phyloP scores from a whole-genome alignment of 2,113 vertebrate genomes.

The Brachyhypopomus occidentalis region DNA sequence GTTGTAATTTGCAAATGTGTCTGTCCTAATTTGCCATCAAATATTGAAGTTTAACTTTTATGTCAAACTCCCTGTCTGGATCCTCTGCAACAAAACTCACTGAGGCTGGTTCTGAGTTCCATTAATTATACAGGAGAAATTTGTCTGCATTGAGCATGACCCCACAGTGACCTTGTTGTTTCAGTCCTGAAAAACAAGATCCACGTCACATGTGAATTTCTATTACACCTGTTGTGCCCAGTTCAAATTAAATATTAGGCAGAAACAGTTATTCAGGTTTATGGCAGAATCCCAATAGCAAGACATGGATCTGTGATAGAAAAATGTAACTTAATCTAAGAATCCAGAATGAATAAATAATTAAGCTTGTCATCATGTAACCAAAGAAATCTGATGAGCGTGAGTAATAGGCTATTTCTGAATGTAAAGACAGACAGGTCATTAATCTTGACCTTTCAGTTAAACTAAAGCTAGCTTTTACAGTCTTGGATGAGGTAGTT shows the following conservation, averaged over 20 bases:
- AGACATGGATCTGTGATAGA: background rate
- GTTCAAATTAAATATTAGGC: background rate
- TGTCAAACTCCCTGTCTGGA: background rate
- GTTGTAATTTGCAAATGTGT: too few relatives aligned
- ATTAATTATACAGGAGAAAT: slow-evolving; percentile 27
- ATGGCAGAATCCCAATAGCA: background rate
- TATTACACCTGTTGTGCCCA: background rate
- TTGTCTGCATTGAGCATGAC: background rate
- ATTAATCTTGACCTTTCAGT: too few relatives aligned
- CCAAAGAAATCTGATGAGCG: background rate
- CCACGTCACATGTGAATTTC: background rate
- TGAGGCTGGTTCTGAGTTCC: background rate
- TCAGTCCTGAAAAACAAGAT: background rate
- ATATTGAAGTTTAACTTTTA: background rate
- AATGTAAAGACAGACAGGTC: background rate
- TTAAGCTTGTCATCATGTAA: background rate
- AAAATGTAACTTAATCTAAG: background rate
- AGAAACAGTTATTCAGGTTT: background rate
- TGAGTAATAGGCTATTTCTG: background rate
- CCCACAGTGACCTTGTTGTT: background rate
- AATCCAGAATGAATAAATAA: background rate
- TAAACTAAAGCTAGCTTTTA: too few relatives aligned
- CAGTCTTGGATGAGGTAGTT: too few relatives aligned
- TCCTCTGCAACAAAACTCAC: slow-evolving; percentile 1
- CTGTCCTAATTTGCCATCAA: too few relatives aligned